Evolutionary conservation across 1,140 invertebrate species (phyloP).

Genomic region (Drosophila pandora): DNA sequence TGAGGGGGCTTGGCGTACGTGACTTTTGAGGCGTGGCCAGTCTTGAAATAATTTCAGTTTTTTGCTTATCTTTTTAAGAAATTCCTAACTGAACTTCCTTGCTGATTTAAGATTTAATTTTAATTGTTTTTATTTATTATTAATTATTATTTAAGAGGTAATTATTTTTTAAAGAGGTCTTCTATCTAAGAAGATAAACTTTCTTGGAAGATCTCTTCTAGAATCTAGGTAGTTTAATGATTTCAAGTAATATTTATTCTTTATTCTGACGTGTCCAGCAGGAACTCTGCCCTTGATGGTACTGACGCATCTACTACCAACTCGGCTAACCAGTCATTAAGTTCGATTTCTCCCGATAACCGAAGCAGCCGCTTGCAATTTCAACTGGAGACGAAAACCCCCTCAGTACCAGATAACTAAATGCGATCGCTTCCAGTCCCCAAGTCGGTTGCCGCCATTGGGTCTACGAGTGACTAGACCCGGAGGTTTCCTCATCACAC

Average conservation of each 20-base stretch:
- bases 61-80: no score
- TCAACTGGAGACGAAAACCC: conserved; percentile 28
- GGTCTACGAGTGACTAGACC: conserved; percentile 40
- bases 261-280: background rate
- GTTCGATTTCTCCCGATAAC: conserved; percentile 5
- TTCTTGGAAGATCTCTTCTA: no score
- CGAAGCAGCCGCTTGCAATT: conserved; percentile 20
- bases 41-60: background rate
- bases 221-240: no score
- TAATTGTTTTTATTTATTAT: no score
- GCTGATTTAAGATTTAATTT: no score
- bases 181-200: no score
- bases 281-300: background rate
- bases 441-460: conserved; percentile 15
- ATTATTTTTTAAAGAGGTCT: no score
- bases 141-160: no score
- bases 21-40: conserved; percentile 15
- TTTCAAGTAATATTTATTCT: background rate
- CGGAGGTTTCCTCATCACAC: conserved; percentile 33
- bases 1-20: conserved; percentile 22
- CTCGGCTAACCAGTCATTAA: background rate
- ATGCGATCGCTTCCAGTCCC: conserved; percentile 15
- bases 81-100: no score
- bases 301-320: background rate
- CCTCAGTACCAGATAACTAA: conserved; percentile 21